A percentile compares a stretch with the other conserved stretches of the same genome.
Evolutionary conservation across 2,888 invertebrate genomes (phyloP).

Genomic region (Thelaira solivaga): DNA sequence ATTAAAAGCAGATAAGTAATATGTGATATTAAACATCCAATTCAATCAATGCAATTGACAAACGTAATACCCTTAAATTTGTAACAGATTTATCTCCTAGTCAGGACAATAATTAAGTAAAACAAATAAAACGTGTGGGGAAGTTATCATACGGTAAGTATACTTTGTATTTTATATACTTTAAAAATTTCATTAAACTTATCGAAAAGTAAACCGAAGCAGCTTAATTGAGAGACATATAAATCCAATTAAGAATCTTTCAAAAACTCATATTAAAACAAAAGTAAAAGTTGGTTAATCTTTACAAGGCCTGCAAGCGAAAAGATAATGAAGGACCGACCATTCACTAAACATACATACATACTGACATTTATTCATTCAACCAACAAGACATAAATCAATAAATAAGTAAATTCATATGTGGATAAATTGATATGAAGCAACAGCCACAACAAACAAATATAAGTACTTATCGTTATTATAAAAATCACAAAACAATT

Average conservation of each 20-base stretch:
- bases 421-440: conserved; percentile 43
- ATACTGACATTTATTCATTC: conserved; percentile 11
- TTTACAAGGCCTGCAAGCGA: conserved; percentile 49
- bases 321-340: conserved; percentile 58
- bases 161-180: conserved; percentile 10
- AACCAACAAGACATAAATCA: conserved; percentile 42
- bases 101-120: too few species aligned
- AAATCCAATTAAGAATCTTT: conserved; percentile 59
- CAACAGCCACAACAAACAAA: background rate
- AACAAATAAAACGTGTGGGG: too few species aligned
- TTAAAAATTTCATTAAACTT: conserved; percentile 38
- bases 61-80: too few species aligned
- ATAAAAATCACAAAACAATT: conserved; percentile 54
- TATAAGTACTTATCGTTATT: background rate
- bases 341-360: background rate
- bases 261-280: conserved; percentile 41
- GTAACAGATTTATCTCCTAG: too few species aligned
- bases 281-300: conserved; percentile 46
- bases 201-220: conserved; percentile 35
- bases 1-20: too few species aligned
- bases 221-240: conserved; percentile 61
- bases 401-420: conserved; percentile 48
- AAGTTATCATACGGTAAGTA: too few species aligned
- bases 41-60: too few species aligned
- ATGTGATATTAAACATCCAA: too few species aligned